A percentile compares a stretch with the other conserved stretches of the same genome.
Conservation (phyloP, 2,113 vertebrate genomes). For the Scopus umbretta region DNA sequence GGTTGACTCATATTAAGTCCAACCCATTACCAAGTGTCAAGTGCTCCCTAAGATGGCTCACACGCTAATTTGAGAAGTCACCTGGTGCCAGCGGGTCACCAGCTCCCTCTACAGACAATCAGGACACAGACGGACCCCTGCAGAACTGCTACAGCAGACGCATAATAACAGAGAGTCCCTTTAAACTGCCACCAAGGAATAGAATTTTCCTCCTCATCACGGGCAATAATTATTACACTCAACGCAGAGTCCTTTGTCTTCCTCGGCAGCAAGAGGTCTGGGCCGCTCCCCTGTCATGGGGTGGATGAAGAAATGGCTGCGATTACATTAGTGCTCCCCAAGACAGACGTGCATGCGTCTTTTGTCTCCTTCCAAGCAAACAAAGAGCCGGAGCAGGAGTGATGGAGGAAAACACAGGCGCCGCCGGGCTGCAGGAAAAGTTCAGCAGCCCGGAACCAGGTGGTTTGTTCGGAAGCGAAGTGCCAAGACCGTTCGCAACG, state of each 20-base stretch:
- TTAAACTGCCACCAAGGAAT: neutral
- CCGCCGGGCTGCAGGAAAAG: constrained; percentile 28
- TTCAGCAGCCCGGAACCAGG: constrained; percentile 42
- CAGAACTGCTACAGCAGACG: neutral
- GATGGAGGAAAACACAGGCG: neutral
- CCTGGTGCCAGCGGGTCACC: constrained; percentile 56
- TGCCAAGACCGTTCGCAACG: neutral
- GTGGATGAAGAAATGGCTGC: neutral
- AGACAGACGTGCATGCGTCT: neutral
- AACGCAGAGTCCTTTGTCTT: neutral
- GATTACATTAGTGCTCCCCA: neutral
- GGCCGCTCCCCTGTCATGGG: neutral
- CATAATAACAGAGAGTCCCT: constrained; percentile 17
- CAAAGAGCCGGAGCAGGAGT: neutral
- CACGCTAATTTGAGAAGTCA: constrained; percentile 35
- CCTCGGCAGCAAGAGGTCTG: neutral
- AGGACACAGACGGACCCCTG: constrained; percentile 47
- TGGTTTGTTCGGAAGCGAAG: neutral
- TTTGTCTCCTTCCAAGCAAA: constrained; percentile 41
- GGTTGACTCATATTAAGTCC: constrained; percentile 21
- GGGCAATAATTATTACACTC: neutral
- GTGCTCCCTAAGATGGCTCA: constrained; percentile 46
- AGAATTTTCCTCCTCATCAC: neutral
- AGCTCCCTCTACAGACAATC: constrained; percentile 63
- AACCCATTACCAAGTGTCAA: constrained; percentile 43